Base-by-base conservation (phyloP, 2,113 vertebrate species). In the Microtus pennsylvanicus region DNA sequence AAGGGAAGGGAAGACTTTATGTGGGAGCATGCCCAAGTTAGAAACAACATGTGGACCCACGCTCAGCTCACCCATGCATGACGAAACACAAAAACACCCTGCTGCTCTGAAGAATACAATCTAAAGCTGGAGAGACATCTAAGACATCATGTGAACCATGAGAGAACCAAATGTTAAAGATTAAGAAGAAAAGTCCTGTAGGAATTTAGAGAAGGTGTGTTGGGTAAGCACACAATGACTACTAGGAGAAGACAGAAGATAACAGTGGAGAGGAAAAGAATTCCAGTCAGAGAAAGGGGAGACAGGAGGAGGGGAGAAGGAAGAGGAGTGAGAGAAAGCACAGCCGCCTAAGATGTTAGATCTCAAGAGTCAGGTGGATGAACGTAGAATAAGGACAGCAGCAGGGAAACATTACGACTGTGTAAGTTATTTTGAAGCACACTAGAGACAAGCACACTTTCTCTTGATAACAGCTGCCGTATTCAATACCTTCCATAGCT, bases 361-460 rank as follows among this genome's bases (percentile, higher is more conserved):
- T 13, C 8, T 24, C 78, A 22, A 96, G 96, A 92, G 61, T 67
- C 33, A 85, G 75, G 80, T 16, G 69, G 65, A 91, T 26, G 75
- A 63, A 8, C 72, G 1, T 89, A 14, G 47, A 52, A 12, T 78
- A 77, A 47, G 89, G 24, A 90, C 3, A 93, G 38, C 14, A 89
- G 70, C 52, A 69, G 24, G 5, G 42, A 96, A 72, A 3, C 65
- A 47, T 30, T 26, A 91, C 70, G 72, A 80, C 16, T 61, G 69
- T 77, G 13, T 52, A 55, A 17, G 8, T 9, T 82, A 14, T 55
- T 92, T 72, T 93, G 67, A 91, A 78, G 26, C 72, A 30, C 78
- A 75, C 50, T 58, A 78, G 24, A 89, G 52, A 93, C 26, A 83
- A 85, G 35, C n/a, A 14, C 58, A 45, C 35, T 90, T 69, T 89